These are phyloP conservation scores for Camponotus pennsylvanicus DNA, from an alignment of 1,140 invertebrate genomes.

Conservation along the genomic window DNA sequence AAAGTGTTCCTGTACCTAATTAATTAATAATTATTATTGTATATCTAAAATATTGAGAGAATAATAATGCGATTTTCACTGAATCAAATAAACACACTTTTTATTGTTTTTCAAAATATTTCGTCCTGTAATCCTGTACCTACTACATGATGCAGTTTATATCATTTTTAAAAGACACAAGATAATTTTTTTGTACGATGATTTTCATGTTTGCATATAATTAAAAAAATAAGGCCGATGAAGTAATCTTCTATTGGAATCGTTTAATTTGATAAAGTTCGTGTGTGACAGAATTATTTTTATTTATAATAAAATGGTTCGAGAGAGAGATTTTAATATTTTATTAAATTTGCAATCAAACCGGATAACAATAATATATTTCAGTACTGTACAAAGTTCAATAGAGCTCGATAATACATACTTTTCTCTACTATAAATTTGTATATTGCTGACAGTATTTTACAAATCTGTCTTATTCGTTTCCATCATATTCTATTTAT, in stretches of 20 bases:
- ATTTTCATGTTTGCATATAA: too few species aligned
- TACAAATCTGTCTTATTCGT: background rate
- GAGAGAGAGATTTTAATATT: slow-evolving; percentile 2
- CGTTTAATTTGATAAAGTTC: background rate
- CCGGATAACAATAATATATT: background rate
- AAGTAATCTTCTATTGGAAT: too few species aligned
- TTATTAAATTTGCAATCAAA: background rate
- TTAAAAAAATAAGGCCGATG: too few species aligned
- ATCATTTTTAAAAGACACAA: background rate
- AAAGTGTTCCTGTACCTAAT: slow-evolving; percentile 86
- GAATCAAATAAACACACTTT: slow-evolving; percentile 65
- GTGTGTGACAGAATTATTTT: background rate
- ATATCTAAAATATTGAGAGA: slow-evolving; percentile 84
- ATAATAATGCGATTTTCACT: slow-evolving; percentile 85
- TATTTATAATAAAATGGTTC: slow-evolving; percentile 26
- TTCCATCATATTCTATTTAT: background rate
- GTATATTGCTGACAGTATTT: slow-evolving; percentile 1
- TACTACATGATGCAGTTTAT: background rate
- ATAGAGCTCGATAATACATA: background rate
- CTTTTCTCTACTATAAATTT: background rate
- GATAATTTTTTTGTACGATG: background rate
- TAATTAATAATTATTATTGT: slow-evolving; percentile 84
- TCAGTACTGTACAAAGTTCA: background rate
- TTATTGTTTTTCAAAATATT: background rate
- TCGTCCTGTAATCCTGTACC: background rate